Conservation (phyloP, 2,113 vertebrate species). For the Nothocercus nigrocapillus region DNA sequence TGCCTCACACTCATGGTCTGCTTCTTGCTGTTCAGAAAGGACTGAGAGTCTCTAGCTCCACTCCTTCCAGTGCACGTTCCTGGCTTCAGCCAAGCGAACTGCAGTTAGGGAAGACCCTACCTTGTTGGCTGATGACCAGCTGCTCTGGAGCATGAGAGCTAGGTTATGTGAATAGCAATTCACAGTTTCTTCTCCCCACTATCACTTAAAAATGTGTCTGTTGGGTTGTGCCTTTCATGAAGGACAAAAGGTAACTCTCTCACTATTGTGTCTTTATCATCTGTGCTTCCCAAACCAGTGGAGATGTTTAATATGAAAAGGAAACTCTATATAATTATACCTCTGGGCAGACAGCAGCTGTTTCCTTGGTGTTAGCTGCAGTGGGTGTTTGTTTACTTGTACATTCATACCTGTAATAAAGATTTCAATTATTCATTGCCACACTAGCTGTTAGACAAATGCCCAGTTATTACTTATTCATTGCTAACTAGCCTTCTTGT, state of each 20-base stretch:
- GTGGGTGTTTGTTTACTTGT: neutral
- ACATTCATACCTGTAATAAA: neutral
- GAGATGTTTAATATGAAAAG: neutral
- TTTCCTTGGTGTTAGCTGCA: neutral
- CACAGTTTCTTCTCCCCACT: neutral
- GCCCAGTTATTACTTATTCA: conserved; percentile 28
- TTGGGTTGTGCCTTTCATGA: neutral
- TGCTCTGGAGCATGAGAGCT: neutral
- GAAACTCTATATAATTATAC: neutral
- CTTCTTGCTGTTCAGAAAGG: neutral
- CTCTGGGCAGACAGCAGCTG: neutral
- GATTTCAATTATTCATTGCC: conserved; percentile 46
- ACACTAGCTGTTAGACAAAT: conserved; percentile 41
- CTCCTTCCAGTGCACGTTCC: neutral
- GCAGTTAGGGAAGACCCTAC: no score
- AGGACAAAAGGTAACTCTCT: neutral
- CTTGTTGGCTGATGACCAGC: neutral
- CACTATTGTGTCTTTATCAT: neutral
- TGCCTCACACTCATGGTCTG: neutral
- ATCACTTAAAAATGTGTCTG: neutral
- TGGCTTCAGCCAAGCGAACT: neutral
- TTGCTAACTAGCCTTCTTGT: conserved; percentile 22
- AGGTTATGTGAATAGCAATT: neutral
- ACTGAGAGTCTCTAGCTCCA: fast-evolving
- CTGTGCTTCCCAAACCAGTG: neutral